phyloP scores from a whole-genome alignment of 1,140 invertebrate species.

The Pseudomyrmex dendroicus region DNA sequence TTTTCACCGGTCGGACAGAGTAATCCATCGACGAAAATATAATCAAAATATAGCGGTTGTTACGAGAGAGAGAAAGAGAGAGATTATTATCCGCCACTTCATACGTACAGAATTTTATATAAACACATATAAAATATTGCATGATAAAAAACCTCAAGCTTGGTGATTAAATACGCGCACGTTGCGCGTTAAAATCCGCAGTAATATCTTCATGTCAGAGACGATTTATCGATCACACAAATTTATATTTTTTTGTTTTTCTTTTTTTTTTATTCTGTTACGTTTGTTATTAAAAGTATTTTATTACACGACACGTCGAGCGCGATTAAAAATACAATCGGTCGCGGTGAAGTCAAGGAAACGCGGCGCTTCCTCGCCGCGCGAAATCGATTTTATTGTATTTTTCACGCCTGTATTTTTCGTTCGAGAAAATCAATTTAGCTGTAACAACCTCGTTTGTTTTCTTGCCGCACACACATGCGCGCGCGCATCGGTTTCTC shows the following conservation, averaged over 20 bases:
- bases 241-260: background rate
- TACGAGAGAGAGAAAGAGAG: background rate
- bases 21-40: background rate
- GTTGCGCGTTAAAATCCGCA: background rate
- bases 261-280: too few species aligned
- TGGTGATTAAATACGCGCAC: background rate
- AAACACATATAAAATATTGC: background rate
- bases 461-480: conserved; percentile 24
- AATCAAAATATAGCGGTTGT: background rate
- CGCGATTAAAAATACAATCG: conserved; percentile 1
- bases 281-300: background rate
- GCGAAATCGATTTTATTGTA: background rate
- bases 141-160: background rate
- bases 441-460: conserved; percentile 32
- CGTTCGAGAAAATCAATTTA: conserved; percentile 44
- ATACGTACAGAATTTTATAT: too few species aligned
- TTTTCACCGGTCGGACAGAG: background rate
- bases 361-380: background rate
- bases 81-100: too few species aligned
- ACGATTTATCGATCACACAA: background rate
- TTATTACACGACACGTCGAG: background rate
- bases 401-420: conserved; percentile 16
- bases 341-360: background rate
- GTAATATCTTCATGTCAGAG: background rate
- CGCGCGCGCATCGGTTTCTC: conserved; percentile 35